Evolutionary conservation across 2,797 vertebrate species (phyloP), one percentile per base, ranked within the genome.

Genomic region (Euthynnus affinis): DNA sequence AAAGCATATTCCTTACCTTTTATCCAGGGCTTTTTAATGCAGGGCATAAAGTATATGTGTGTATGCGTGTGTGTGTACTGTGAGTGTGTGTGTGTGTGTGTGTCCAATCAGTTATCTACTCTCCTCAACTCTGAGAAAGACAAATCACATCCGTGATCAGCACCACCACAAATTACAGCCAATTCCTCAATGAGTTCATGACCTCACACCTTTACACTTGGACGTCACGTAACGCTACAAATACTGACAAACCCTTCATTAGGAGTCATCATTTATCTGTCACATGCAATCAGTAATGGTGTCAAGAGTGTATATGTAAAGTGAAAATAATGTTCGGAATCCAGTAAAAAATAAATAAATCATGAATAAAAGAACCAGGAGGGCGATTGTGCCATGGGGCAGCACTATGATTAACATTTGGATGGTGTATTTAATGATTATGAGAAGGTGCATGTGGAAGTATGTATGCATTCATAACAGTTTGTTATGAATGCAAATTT

Each of bases 1-100:
- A 95, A 95, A 95, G 92, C 89, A 91, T 84, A 91, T 93, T 93
- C 91, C 93, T 93, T 93, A 95, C 94, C 91, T 95, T 95, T 94
- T 94, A 95, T 94, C 92, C 91, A 59, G 86, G 87, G 86, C 83
- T 91, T 92, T 93, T 93, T 91, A 94, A 93, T 92, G 92, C 81
- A 65, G 74, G 80, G 84, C 89, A 84, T 88, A 89, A 80, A 87
- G 81, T 66, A 82, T 42, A 70, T 9, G 82, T 58, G 67, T 20
- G 73, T 29, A 3, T 44, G 67, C 0, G 25, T 49, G 72, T 57
- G 72, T 29, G 27, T 29, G 27, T 29, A 29, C 27, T 58, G 67
- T 20, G 73, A 23, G 49, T 18, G 25, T 49, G 75, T 65, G 78
- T 61, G 49, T 18, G 25, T 49, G 75, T 65, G 27, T 73, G 78